Base-by-base conservation (phyloP, 2,797 vertebrate species). In the Intellagama lesueurii region DNA sequence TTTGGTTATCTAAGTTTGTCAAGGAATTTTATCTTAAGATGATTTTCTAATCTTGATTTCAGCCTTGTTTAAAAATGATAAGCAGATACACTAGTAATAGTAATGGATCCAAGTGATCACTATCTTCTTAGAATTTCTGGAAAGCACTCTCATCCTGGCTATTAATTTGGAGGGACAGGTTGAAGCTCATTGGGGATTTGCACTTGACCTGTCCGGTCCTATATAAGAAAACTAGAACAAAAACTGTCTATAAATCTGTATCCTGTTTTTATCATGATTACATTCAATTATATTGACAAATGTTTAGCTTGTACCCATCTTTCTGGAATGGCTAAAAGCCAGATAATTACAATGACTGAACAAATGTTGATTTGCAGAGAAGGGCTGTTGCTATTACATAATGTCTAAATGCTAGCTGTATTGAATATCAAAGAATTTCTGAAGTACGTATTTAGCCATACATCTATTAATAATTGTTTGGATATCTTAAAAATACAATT, bases 271-370 rank as follows among this genome's bases (percentile, higher is more conserved):
- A 79, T 69, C 69, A 26, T 47, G 16, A 49, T 47, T 49, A 77
- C 11, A 44, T 70, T 87, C 19, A 87, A 7, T 81, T 22, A 81
- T 22, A 28, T 16, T 82, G 68, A 35, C 47, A 80, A 72, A 32
- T 72, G 22, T 81, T 87, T 60, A 72, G 8, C n/a, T 68, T 22
- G 28, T 30, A 52, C 32, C 17, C 26, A 14, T 81, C 16, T 81
- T 87, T 81, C 32, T 81, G 68, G 9, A 64, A 70, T 44, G 5
- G 4, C 7, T n/a, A 60, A 17, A 73, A 82, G 28, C 28, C 32
- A 73, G 73, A 64, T 75, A 82, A 73, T 87, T 49, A 81, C 69
- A 75, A 44, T 73, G 68, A 81, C 60, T 81, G 78, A 87, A 22
- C 24, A 72, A 64, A 73, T 22, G 19, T 64, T 73, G 2, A n/a